Conservation (phyloP, 37 sponge, comb jelly and placozoan species). For the Agelas oroides region DNA sequence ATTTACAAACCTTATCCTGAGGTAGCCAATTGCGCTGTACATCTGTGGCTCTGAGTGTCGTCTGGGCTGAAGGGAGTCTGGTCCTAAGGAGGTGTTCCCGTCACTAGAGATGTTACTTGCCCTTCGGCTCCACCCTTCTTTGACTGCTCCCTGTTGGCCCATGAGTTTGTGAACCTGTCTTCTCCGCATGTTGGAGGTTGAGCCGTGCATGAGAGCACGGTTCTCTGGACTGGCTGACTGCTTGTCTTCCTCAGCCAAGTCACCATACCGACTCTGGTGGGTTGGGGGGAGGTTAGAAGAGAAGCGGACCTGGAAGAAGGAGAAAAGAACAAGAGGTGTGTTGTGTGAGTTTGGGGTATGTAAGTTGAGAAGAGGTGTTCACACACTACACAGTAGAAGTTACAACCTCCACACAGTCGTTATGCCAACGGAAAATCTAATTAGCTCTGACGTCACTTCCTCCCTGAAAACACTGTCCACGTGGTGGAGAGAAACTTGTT, state of each 20-base stretch:
- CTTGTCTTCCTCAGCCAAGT: conserved; percentile 29
- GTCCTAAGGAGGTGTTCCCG: no score
- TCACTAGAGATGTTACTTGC: no score
- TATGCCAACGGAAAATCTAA: no score
- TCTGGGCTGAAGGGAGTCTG: no score
- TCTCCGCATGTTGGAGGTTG: conserved; percentile 29
- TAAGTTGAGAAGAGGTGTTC: no score
- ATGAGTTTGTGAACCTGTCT: conserved; percentile 31
- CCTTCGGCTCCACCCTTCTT: neutral
- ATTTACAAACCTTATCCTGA: conserved; percentile 15
- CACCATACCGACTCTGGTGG: conserved; percentile 60
- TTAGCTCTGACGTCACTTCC: no score
- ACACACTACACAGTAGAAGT: no score
- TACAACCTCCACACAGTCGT: no score
- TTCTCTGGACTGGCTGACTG: neutral
- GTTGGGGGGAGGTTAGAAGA: conserved; percentile 59
- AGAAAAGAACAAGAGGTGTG: neutral
- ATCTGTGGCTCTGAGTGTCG: neutral
- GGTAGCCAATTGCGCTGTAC: neutral
- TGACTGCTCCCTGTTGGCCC: neutral
- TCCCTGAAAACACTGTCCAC: no score
- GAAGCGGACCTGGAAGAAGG: conserved; percentile 52
- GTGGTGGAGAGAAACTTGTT: no score
- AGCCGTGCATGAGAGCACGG: neutral
- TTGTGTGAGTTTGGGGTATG: no score